These are phyloP conservation scores for Odocoileus hemionus DNA, from an alignment of 2,113 vertebrate species.

Conservation along the genomic window DNA sequence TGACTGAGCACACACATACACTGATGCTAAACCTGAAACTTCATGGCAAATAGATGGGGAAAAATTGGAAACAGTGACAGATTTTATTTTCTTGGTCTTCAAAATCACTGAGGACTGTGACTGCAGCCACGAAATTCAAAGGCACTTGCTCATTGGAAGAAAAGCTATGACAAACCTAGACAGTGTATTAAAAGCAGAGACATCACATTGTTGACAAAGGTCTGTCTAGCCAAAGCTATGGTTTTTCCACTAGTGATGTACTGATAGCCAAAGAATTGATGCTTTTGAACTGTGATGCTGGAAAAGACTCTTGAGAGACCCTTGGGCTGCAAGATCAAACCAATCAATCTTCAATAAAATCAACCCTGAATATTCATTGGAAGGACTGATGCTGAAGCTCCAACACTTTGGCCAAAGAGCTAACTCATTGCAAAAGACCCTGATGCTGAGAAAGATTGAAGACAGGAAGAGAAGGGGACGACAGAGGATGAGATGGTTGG, in stretches of 20 bases:
- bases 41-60: not conserved
- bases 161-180: not conserved
- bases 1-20: not conserved
- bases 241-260: not conserved
- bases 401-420: not conserved
- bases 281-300: not conserved
- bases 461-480: not conserved
- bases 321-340: not conserved
- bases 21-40: not conserved
- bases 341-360: not conserved
- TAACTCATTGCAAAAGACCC: not conserved
- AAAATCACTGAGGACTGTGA: not conserved
- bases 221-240: not conserved
- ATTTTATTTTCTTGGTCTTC: not conserved
- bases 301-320: not conserved
- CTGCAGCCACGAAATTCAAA: not conserved
- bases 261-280: not conserved
- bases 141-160: not conserved
- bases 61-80: not conserved
- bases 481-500: not conserved
- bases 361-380: not conserved
- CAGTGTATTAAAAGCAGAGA: not conserved
- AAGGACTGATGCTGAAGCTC: not conserved
- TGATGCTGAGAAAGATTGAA: not conserved
- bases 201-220: not conserved